phyloP scores from a whole-genome alignment of 2,113 vertebrate genomes.

The Etheostoma spectabile region DNA sequence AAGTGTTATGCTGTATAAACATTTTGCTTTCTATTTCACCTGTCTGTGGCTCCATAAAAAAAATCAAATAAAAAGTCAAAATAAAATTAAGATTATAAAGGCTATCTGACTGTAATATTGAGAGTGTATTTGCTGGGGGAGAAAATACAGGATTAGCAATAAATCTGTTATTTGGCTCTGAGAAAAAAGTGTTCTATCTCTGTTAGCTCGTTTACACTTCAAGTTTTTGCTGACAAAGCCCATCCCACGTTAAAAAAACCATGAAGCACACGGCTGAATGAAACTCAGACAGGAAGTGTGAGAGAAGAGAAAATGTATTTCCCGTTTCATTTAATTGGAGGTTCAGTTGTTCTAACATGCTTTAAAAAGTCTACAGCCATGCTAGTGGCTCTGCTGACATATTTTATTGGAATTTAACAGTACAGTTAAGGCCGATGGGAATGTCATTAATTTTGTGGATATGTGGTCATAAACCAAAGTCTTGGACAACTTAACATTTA shows the following conservation, averaged over 20 bases:
- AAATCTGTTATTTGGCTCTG: slow-evolving; percentile 8
- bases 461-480: background rate
- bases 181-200: background rate
- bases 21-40: background rate
- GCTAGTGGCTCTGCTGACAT: too few species aligned
- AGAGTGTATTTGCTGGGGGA: background rate
- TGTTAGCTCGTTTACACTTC: background rate
- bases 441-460: too few species aligned
- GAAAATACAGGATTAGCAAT: slow-evolving; percentile 9
- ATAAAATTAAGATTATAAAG: background rate
- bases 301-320: slow-evolving; percentile 2
- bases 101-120: slow-evolving; percentile 9
- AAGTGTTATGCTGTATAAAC: background rate
- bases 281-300: background rate
- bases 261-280: slow-evolving; percentile 29
- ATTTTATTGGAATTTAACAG: background rate
- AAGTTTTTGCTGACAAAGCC: slow-evolving; percentile 24
- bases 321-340: background rate
- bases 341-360: background rate
- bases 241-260: slow-evolving; percentile 18
- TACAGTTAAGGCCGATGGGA: background rate
- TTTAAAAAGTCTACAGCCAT: background rate
- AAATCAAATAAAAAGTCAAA: slow-evolving; percentile 6
- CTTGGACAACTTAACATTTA: background rate
- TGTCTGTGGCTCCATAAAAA: background rate